phyloP scores from a whole-genome alignment of 2,797 vertebrate species.

The Diceros bicornis region DNA sequence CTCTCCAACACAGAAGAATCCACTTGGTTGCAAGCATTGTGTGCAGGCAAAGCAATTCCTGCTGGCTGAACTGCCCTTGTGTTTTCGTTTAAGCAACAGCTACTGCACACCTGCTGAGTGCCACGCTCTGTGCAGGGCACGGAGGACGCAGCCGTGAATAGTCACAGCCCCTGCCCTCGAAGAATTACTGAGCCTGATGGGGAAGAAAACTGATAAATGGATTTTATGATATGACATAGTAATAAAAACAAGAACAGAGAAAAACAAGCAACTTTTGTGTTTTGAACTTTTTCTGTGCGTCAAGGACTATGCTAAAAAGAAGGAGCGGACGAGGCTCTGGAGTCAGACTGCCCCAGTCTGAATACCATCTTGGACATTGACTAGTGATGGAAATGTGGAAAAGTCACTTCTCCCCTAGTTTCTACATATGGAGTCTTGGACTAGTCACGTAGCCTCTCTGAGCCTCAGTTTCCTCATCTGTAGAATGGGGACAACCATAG shows the following conservation, averaged over 20 bases:
- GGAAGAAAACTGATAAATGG: background rate
- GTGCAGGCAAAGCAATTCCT: fast-evolving
- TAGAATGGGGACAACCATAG: background rate
- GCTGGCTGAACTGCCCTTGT: fast-evolving
- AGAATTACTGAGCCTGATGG: background rate
- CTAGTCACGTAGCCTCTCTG: background rate
- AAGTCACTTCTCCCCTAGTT: background rate
- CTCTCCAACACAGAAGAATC: background rate
- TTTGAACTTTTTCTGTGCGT: background rate
- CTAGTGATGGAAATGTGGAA: background rate
- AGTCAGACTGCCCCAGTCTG: background rate
- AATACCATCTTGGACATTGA: background rate
- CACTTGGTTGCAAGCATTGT: background rate
- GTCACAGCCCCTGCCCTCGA: background rate
- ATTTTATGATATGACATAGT: fast-evolving
- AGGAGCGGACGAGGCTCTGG: background rate
- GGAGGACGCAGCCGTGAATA: background rate
- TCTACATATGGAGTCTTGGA: background rate
- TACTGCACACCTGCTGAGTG: background rate
- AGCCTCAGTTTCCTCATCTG: background rate
- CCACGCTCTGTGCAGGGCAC: fast-evolving
- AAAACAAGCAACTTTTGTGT: background rate
- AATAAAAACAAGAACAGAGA: background rate
- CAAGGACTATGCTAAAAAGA: background rate
- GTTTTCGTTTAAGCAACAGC: background rate